phyloP scores from a whole-genome alignment of 2,888 invertebrate species.

The Megaustenia siamemsis region DNA sequence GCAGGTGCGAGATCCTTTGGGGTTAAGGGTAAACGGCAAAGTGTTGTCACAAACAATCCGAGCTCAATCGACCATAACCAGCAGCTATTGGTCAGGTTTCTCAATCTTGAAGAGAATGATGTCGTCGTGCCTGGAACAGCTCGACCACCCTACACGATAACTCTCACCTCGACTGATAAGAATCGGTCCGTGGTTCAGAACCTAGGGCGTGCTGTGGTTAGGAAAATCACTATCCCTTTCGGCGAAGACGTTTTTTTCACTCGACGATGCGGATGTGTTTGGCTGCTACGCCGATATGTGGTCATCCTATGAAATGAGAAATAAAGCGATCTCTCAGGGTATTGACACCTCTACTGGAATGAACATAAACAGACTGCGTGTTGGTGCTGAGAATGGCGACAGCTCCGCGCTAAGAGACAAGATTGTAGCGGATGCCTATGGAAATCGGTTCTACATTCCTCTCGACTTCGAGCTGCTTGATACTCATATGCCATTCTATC shows the following conservation, averaged over 20 bases:
- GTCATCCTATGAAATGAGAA: neutral
- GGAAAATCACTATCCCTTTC: neutral
- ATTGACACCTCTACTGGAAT: neutral
- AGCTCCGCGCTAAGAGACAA: neutral
- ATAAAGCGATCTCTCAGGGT: neutral
- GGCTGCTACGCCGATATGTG: neutral
- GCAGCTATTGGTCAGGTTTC: too few species aligned
- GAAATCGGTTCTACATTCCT: neutral
- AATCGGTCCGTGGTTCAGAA: neutral
- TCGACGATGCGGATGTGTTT: neutral
- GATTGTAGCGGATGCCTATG: neutral
- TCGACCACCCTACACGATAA: neutral
- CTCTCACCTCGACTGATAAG: neutral
- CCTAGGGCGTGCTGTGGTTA: neutral
- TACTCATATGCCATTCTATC: neutral
- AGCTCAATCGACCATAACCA: too few species aligned
- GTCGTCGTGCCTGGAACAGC: neutral
- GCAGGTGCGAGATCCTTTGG: too few species aligned
- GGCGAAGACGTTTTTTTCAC: neutral
- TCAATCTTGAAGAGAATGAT: too few species aligned
- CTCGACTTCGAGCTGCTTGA: slow-evolving; percentile 1
- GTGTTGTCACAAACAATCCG: too few species aligned
- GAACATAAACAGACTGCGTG: neutral
- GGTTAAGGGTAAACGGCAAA: too few species aligned
- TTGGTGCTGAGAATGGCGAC: neutral